Evolutionary conservation across 2,797 vertebrate species (phyloP).

Genomic region (Linurgus olivaceus): DNA sequence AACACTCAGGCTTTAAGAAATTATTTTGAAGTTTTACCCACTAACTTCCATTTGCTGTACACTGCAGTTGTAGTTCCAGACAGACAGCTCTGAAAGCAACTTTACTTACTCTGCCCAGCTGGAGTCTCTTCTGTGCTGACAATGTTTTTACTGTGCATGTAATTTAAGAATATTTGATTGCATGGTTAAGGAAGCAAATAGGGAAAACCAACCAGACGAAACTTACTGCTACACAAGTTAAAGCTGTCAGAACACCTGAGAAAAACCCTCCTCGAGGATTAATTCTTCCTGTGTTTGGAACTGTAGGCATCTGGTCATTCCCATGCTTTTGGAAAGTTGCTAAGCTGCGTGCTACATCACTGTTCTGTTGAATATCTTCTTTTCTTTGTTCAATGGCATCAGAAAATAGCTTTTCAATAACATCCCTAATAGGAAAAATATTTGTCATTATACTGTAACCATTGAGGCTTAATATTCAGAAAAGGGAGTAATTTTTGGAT

Average conservation of each 20-base stretch:
- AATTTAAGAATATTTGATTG: background rate
- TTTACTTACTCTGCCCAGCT: background rate
- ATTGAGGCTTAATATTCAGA: background rate
- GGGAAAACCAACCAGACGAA: background rate
- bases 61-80: background rate
- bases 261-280: slow-evolving; percentile 88
- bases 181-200: background rate
- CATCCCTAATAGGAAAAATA: slow-evolving; percentile 79
- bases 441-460: background rate
- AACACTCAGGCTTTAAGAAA: background rate
- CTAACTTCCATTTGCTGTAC: background rate
- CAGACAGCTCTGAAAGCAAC: background rate
- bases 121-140: background rate
- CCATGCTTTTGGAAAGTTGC: slow-evolving; percentile 88
- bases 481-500: background rate
- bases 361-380: slow-evolving; percentile 82
- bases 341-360: slow-evolving; percentile 78
- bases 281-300: slow-evolving; percentile 57
- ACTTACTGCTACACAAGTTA: slow-evolving; percentile 86
- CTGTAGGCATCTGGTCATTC: slow-evolving; percentile 73
- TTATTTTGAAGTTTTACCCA: background rate
- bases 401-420: slow-evolving; percentile 88
- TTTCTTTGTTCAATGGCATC: slow-evolving; percentile 80
- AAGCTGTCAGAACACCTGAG: slow-evolving; percentile 89
- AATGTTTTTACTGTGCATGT: background rate